Evolutionary conservation across 2,888 invertebrate genomes (phyloP).

Genomic region (Acleris holmiana): DNA sequence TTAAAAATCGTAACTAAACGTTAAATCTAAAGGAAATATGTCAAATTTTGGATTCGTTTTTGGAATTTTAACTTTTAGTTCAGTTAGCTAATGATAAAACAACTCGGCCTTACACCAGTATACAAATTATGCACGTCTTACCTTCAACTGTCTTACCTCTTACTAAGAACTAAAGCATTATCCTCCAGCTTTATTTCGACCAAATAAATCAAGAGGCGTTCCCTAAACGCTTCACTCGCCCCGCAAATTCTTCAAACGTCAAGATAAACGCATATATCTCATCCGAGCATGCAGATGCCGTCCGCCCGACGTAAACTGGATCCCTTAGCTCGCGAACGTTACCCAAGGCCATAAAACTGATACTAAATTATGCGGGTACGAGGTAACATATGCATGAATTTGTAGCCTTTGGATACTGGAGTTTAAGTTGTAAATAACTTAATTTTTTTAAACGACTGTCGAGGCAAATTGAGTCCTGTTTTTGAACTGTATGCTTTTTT

Average conservation of each 20-base stretch:
- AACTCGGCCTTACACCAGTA: too few relatives aligned
- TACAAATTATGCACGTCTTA: too few relatives aligned
- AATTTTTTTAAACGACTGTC: too few relatives aligned
- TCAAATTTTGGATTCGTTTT: too few relatives aligned
- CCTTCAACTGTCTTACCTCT: too few relatives aligned
- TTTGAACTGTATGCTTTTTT: too few relatives aligned
- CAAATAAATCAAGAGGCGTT: constrained; percentile 19
- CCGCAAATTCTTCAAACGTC: constrained; percentile 20
- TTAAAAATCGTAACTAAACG: too few relatives aligned
- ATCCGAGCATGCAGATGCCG: constrained; percentile 22
- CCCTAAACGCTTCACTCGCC: not conserved
- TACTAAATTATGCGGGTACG: not conserved
- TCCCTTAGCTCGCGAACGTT: constrained; percentile 12
- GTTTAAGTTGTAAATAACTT: too few relatives aligned
- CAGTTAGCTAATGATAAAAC: too few relatives aligned
- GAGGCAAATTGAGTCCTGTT: too few relatives aligned
- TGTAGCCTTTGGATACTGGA: not conserved
- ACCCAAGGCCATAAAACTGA: constrained; percentile 7
- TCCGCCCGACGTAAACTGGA: constrained; percentile 17
- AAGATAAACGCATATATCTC: constrained; percentile 19
- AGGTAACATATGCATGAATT: not conserved
- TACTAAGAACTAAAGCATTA: not conserved
- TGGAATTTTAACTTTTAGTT: too few relatives aligned
- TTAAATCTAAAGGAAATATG: too few relatives aligned
- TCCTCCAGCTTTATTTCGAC: not conserved